Conservation (phyloP, 2,888 invertebrate genomes). For the Invenusta paracnida region DNA sequence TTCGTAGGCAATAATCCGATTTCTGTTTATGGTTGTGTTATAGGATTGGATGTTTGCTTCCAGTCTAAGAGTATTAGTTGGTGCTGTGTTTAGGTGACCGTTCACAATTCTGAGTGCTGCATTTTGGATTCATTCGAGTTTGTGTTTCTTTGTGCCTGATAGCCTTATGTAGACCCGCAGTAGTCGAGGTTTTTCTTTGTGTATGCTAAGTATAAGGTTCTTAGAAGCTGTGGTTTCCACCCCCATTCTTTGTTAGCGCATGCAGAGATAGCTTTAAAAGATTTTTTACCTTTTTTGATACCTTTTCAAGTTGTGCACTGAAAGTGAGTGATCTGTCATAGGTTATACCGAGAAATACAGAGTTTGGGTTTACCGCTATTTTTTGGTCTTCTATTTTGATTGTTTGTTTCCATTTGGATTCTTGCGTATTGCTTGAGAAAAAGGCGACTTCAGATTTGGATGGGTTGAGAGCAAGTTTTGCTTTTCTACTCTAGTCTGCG, state of each 20-base stretch:
- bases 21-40: not conserved
- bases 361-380: not conserved
- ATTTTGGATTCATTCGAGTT: not conserved
- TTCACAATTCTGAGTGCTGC: not conserved
- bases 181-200: not conserved
- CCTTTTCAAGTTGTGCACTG: not conserved
- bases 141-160: not conserved
- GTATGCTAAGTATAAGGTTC: not conserved
- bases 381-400: not conserved
- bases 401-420: not conserved
- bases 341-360: not conserved
- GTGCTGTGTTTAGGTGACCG: not conserved
- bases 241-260: not conserved
- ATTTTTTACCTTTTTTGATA: not conserved
- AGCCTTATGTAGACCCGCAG: not conserved
- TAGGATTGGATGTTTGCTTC: not conserved
- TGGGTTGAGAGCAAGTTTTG: not conserved
- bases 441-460: not conserved
- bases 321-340: conserved; percentile 3
- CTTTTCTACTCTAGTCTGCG: not conserved
- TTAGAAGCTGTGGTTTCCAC: not conserved
- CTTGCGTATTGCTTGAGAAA: not conserved
- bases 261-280: not conserved
- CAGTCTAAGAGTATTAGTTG: not conserved
- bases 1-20: not conserved